Conservation (phyloP, 1,140 invertebrate species). For the Wasmannia auropunctata region DNA sequence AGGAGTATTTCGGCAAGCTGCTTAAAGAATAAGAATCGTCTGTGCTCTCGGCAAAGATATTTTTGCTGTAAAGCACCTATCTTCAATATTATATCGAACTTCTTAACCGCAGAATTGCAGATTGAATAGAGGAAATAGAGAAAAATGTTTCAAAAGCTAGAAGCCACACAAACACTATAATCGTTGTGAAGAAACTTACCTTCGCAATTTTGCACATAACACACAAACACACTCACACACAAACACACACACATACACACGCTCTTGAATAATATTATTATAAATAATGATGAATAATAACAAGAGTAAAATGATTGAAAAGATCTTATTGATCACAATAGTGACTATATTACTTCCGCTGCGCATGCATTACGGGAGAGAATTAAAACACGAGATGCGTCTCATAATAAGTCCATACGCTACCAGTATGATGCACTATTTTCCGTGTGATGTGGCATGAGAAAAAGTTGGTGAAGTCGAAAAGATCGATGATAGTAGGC, state of each 20-base stretch:
- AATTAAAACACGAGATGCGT: slow-evolving; percentile 29
- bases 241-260: neutral
- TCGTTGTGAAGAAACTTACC: slow-evolving; percentile 55
- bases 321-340: slow-evolving; percentile 4
- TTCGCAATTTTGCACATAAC: slow-evolving; percentile 16
- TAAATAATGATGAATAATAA: slow-evolving; percentile 24
- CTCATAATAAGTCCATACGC: slow-evolving; percentile 36
- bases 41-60: neutral
- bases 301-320: slow-evolving; percentile 44
- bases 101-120: slow-evolving; percentile 2
- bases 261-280: slow-evolving; percentile 16
- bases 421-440: slow-evolving; percentile 47
- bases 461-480: slow-evolving; percentile 22
- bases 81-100: neutral
- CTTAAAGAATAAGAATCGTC: neutral
- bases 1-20: neutral
- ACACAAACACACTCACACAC: slow-evolving; percentile 23
- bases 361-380: slow-evolving; percentile 49
- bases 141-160: slow-evolving; percentile 54
- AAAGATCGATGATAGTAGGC: slow-evolving; percentile 30
- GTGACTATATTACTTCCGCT: slow-evolving; percentile 22
- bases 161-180: slow-evolving; percentile 48
- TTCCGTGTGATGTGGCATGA: slow-evolving; percentile 1
- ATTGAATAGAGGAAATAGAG: slow-evolving; percentile 33
- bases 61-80: neutral